phyloP scores from a whole-genome alignment of 2,888 invertebrate species.

The Aporophyla lueneburgensis region DNA sequence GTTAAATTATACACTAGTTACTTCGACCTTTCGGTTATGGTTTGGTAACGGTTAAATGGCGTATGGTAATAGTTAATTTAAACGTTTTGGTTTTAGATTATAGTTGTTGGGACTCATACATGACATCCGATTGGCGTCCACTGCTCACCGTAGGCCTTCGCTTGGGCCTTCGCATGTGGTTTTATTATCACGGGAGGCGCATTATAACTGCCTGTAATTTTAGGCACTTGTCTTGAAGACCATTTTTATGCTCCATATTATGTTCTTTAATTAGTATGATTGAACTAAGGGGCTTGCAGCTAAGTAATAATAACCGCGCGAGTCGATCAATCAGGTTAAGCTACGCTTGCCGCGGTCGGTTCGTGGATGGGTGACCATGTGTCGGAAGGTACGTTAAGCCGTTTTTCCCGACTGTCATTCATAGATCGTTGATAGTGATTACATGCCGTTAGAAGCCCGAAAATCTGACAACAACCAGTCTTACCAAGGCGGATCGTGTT shows the following conservation, averaged over 20 bases:
- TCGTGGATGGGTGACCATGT: too few species aligned
- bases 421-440: too few species aligned
- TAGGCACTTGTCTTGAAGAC: background rate
- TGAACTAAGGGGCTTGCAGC: too few species aligned
- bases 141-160: background rate
- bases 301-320: too few species aligned
- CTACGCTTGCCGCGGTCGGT: too few species aligned
- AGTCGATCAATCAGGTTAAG: too few species aligned
- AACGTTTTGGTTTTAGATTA: conserved; percentile 31
- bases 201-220: background rate
- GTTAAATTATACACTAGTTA: conserved; percentile 59
- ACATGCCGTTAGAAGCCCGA: background rate
- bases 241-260: background rate
- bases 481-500: too few species aligned
- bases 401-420: too few species aligned
- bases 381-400: too few species aligned
- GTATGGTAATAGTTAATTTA: conserved; percentile 40
- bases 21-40: conserved; percentile 50
- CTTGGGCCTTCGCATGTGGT: background rate
- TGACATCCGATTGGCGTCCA: background rate
- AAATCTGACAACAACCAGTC: background rate
- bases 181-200: background rate
- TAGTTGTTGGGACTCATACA: background rate
- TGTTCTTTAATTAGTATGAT: background rate
- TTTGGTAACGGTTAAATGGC: conserved; percentile 49